Base-by-base conservation (phyloP, 2,797 vertebrate genomes). In the Pseudopleuronectes americanus region DNA sequence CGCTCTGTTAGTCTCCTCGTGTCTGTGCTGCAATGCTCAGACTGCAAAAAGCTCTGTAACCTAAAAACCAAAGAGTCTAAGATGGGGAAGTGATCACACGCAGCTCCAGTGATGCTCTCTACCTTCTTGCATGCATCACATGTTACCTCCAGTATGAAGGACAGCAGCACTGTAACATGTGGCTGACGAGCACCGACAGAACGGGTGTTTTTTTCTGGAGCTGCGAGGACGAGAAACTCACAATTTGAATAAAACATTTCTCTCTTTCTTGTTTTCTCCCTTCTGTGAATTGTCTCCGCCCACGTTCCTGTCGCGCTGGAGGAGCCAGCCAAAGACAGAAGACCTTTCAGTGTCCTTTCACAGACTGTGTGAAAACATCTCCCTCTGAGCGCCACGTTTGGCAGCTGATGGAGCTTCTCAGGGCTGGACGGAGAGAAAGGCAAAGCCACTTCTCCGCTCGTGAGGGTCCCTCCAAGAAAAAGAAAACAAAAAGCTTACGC, bases 391-490 rank as follows among this genome's bases (percentile, higher is more conserved):
- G 8, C 36, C 59, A 77, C 58, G 16, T 82, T 77, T 90, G 79
- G 84, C 70, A 80, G 71, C 33, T 43, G 38, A 69, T 64, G 62
- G 60, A 2, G 8, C 57, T 76, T 81, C 70, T 70, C 54, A 58
- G 48, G 68, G 68, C 70, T 41, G 68, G 14, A 69, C 31, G 26
- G 26, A 71, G 64, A 68, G n/a, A 58, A 64, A 31, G 55, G 55
- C 16, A 1, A 67, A 68, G 66, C 45, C 63, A 54, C 52, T 54
- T 36, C 83, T 85, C 53, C 53, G 65, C 56, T 69, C 26, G 84
- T 68, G 76, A 89, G 71, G 49, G 84, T 75, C 36, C 36, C 82
- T 86, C 59, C 26, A 73, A 76, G 57, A 83, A 81, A 81, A 55
- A 13, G 2, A 12, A 41, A 14, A 33, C 2, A 13, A 13, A 9